A percentile compares a stretch with the other conserved stretches of the same genome.
Evolutionary conservation across 92 coral and sea anemone genomes (phyloP).

Genomic region (Phymanthus crucifer): DNA sequence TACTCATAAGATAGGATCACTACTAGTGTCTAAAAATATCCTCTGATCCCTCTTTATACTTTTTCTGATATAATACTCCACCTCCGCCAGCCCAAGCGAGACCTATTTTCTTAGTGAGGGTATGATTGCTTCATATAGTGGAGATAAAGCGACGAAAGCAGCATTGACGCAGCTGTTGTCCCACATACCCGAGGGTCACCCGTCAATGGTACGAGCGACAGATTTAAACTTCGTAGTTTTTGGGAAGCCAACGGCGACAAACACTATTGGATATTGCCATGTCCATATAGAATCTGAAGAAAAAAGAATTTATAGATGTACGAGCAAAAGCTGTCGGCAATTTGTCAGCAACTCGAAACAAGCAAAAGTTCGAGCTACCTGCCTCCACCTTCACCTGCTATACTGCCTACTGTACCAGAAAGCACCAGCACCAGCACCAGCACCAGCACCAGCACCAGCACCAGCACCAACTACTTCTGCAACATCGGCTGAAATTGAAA

Average conservation of each 20-base stretch:
- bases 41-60: too few species aligned
- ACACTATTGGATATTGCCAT: constrained; percentile 49
- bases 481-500: neutral
- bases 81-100: too few species aligned
- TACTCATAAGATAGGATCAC: too few species aligned
- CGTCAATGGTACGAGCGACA: constrained; percentile 32
- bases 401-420: constrained; percentile 19
- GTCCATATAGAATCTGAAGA: constrained; percentile 13
- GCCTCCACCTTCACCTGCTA: constrained; percentile 37
- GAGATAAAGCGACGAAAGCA: neutral
- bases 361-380: constrained; percentile 13
- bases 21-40: too few species aligned
- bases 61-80: too few species aligned
- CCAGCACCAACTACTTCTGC: neutral
- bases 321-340: constrained; percentile 29
- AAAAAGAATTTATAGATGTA: constrained; percentile 19
- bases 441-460: too few species aligned
- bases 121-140: neutral
- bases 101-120: neutral
- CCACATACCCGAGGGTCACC: constrained; percentile 9
- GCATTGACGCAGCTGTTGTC: neutral
- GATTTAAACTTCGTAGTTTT: constrained; percentile 25
- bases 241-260: constrained; percentile 47
- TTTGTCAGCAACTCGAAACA: constrained; percentile 39
- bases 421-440: neutral